A percentile compares a stretch with the other conserved stretches of the same genome.
phyloP scores from a whole-genome alignment of 2,113 vertebrate species.

The Climacteris rufus region DNA sequence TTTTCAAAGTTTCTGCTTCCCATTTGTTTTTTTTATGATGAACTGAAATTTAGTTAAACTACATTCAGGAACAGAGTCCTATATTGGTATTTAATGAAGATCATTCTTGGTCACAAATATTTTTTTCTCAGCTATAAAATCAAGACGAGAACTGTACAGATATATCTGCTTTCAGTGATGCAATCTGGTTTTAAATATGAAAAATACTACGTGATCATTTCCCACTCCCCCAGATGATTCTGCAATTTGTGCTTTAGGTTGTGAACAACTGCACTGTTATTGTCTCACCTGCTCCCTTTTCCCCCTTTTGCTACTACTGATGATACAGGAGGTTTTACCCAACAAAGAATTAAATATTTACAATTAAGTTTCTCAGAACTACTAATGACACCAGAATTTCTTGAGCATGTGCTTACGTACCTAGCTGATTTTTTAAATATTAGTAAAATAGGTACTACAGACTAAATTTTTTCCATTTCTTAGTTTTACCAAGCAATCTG shows the following conservation, averaged over 20 bases:
- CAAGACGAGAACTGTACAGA: neutral
- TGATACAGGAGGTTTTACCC: neutral
- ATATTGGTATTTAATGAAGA: neutral
- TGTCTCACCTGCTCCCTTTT: neutral
- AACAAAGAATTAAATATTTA: neutral
- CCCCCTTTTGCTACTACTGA: neutral
- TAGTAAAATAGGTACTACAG: neutral
- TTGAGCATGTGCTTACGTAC: neutral
- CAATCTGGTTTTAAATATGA: neutral
- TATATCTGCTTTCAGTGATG: neutral
- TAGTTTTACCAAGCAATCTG: neutral
- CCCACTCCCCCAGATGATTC: neutral
- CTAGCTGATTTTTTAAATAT: neutral
- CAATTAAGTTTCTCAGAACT: neutral
- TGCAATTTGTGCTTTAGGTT: neutral
- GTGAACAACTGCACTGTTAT: neutral
- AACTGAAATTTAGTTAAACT: neutral
- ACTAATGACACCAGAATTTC: neutral
- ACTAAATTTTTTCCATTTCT: neutral
- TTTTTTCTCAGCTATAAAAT: neutral
- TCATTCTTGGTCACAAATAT: neutral
- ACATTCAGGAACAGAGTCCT: neutral
- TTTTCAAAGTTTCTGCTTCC: neutral
- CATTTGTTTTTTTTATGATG: neutral
- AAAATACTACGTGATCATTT: neutral